Evolutionary conservation across 2,113 vertebrate species (phyloP).

Genomic region (Rhegmatorhina hoffmannsi): DNA sequence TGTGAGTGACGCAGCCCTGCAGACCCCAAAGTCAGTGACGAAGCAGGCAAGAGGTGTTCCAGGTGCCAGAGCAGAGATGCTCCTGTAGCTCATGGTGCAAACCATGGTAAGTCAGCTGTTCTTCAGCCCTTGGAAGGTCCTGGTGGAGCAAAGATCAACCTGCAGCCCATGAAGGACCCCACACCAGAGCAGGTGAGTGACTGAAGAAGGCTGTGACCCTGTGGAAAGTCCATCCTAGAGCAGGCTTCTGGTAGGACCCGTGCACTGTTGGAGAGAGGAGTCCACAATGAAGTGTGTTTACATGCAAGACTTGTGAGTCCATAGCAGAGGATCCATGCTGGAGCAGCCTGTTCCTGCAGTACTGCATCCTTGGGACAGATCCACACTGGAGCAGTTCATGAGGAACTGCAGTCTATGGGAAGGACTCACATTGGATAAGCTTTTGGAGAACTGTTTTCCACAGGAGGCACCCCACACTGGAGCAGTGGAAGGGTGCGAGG

Average conservation of each 20-base stretch:
- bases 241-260: neutral
- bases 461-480: too few species aligned
- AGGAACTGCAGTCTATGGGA: neutral
- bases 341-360: neutral
- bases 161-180: neutral
- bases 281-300: neutral
- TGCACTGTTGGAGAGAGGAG: neutral
- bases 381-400: neutral
- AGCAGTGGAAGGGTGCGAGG: neutral
- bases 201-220: neutral
- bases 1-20: neutral
- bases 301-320: neutral
- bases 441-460: neutral
- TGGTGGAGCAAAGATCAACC: neutral
- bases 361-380: fast-evolving
- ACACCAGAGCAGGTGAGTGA: too few species aligned
- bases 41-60: fast-evolving
- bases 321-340: neutral
- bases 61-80: neutral
- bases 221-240: fast-evolving
- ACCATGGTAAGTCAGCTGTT: neutral
- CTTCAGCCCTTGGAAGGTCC: too few species aligned
- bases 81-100: neutral
- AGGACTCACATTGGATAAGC: neutral
- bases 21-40: neutral